These are phyloP conservation scores for Oryzias curvinotus DNA, from an alignment of 2,113 vertebrate species.

Conservation along the genomic window DNA sequence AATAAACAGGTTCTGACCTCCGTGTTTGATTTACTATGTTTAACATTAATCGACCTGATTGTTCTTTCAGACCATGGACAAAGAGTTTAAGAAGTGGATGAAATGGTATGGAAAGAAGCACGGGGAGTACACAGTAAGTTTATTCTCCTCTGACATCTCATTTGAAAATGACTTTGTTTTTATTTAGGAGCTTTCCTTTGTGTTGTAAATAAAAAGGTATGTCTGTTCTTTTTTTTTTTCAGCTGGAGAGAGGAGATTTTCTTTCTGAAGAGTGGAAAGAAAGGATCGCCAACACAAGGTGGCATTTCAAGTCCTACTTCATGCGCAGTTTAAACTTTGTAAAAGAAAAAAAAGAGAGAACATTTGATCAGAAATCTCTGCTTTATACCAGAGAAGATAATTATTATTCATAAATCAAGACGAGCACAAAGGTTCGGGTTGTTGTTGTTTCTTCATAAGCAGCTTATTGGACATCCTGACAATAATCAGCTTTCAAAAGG, in stretches of 20 bases:
- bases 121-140: constrained; percentile 98
- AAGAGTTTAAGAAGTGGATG: constrained; percentile 99
- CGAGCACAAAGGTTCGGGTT: too few relatives aligned
- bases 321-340: not conserved
- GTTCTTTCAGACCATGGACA: constrained; percentile 90
- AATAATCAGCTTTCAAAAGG: too few relatives aligned
- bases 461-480: too few relatives aligned
- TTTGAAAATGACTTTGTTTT: not conserved
- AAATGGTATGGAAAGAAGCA: constrained; percentile 99
- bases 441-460: too few relatives aligned
- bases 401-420: too few relatives aligned
- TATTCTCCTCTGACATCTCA: not conserved
- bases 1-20: too few relatives aligned
- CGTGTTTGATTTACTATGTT: not conserved
- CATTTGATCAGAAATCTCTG: too few relatives aligned
- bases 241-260: constrained; percentile 99
- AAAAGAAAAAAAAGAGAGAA: too few relatives aligned
- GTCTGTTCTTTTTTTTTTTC: constrained; percentile 20
- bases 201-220: not conserved
- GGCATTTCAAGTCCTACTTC: constrained; percentile 27
- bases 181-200: not conserved
- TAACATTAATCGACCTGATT: not conserved
- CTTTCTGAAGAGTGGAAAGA: constrained; percentile 98
- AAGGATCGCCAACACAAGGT: constrained; percentile 98
- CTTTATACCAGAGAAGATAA: too few relatives aligned